A percentile compares a stretch with the other conserved stretches of the same genome.
These are phyloP conservation scores for Melinopterus prodromus DNA, from an alignment of 2,888 invertebrate species.

Conservation along the genomic window DNA sequence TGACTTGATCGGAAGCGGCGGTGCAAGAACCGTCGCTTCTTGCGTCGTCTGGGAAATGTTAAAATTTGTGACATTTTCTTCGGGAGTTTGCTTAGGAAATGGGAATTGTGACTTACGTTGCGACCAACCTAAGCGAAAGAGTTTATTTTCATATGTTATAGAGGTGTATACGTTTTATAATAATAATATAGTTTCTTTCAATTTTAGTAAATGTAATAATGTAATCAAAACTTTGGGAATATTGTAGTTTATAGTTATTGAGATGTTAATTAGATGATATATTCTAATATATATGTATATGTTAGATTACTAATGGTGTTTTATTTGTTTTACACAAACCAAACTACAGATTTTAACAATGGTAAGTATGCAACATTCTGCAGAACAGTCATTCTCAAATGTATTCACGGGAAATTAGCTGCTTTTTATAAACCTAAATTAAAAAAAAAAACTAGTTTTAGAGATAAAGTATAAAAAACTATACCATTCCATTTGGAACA, in stretches of 20 bases:
- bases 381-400: too few relatives aligned
- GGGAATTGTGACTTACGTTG: background rate
- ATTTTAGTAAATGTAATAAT: background rate
- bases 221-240: background rate
- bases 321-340: background rate
- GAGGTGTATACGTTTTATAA: conserved; percentile 4
- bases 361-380: too few relatives aligned
- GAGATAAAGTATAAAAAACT: too few relatives aligned
- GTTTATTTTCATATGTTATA: conserved; percentile 4
- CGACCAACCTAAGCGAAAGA: background rate
- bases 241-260: conserved; percentile 4
- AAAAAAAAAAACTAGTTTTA: too few relatives aligned
- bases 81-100: background rate
- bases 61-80: background rate
- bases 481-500: too few relatives aligned
- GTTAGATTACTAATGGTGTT: background rate
- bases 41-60: background rate
- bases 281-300: background rate
- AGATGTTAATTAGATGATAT: background rate
- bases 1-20: background rate
- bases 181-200: background rate
- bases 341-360: background rate
- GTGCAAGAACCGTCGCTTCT: background rate
- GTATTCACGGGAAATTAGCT: too few relatives aligned
- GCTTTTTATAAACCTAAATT: too few relatives aligned